Percentiles rank a stretch among this genome's conserved stretches.
Conservation (phyloP, 2,888 invertebrate species). For the Rhingia rostrata region DNA sequence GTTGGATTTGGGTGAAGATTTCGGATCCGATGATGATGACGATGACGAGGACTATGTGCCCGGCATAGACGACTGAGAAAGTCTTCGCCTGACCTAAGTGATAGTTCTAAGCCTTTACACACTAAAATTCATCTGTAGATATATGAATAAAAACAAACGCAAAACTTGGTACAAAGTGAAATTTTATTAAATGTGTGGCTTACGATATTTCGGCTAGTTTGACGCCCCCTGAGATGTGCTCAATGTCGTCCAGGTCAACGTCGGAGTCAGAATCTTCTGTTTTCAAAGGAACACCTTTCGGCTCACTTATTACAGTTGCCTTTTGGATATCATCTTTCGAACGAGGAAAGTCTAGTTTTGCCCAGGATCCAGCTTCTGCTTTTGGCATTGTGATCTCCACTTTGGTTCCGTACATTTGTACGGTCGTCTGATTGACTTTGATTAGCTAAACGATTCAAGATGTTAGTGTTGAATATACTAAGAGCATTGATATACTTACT, state of each 20-base stretch:
- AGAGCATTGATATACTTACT: conserved; percentile 84
- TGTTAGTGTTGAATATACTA: not conserved
- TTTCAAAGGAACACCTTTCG: too few species aligned
- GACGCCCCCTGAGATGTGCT: conserved; percentile 80
- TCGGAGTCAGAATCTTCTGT: conserved; percentile 84
- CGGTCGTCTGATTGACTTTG: conserved; percentile 88
- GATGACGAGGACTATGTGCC: conserved; percentile 87
- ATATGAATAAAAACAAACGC: conserved; percentile 22
- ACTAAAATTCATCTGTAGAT: conserved; percentile 18
- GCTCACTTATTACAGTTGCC: not conserved
- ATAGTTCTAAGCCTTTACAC: conserved; percentile 11
- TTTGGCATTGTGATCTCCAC: conserved; percentile 96
- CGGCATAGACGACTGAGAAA: conserved; percentile 80
- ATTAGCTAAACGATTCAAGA: conserved; percentile 87
- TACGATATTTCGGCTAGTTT: conserved; percentile 77
- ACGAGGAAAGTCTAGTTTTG: conserved; percentile 87
- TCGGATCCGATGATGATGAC: conserved; percentile 86
- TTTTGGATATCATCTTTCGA: conserved; percentile 50
- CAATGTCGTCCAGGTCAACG: conserved; percentile 90
- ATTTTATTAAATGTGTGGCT: not conserved
- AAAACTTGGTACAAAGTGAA: not conserved
- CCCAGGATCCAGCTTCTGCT: conserved; percentile 92
- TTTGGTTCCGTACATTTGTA: conserved; percentile 93
- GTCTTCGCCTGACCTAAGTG: not conserved
- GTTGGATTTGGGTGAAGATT: conserved; percentile 85